Base-by-base conservation (phyloP, 2,797 vertebrate species). In the Semotilus atromaculatus region DNA sequence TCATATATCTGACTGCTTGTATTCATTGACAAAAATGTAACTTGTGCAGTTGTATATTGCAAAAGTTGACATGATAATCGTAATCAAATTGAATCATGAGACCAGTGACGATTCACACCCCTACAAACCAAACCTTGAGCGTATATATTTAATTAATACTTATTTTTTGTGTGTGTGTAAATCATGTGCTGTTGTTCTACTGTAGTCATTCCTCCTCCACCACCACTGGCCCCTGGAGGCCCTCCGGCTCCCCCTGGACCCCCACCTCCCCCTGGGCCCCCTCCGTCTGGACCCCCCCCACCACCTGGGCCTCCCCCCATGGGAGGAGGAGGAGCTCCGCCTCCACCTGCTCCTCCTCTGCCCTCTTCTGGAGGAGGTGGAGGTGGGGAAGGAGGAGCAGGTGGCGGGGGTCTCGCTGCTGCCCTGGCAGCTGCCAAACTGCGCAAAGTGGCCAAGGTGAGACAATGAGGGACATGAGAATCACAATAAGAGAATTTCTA, bases 351-450 rank as follows among this genome's bases (percentile, higher is more conserved):
- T 0, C 97, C 97, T 0, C 97, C 97, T 1, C 93, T 96, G 18
- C 97, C 96, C 0, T 19, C 93, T 80, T 48, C 89, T 2, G 93
- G 87, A 67, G 91, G 91, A 45, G 93, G 90, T 1, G 90, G 80
- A 7, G 90, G 84, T 0, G 92, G 90, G 8, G 92, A 89, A 0
- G 90, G 89, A 0, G 93, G 89, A 0, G 85, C 86, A 10, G 93
- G 92, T 0, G 94, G 83, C 18, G 90, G 95, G 0, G 96, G 96
- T 4, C 92, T 98, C 72, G 97, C 97, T 0, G 96, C 96, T 14
- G 97, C 97, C 26, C 88, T 98, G 4, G 96, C 96, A 0, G 96
- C 93, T 64, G 97, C 97, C 16, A 97, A 97, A 93, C 97, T 98
- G 71, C 96, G 96, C 80, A 97, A 96, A 94, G 92, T 95, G 4